A percentile compares a stretch with the other conserved stretches of the same genome.
Conservation (phyloP, 2,888 invertebrate genomes). For the Tineola bisselliella region DNA sequence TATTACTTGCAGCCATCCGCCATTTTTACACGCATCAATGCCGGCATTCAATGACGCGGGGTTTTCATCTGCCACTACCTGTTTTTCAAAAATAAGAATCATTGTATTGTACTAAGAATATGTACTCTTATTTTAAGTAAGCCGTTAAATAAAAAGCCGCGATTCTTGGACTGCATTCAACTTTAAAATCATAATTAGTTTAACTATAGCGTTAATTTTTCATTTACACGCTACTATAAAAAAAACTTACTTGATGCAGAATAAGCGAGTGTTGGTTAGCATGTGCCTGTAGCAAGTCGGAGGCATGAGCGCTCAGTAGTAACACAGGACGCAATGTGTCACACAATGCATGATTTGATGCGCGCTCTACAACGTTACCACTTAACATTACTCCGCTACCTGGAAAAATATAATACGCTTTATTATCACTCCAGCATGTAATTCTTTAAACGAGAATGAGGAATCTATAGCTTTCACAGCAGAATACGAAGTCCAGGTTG, state of each 20-base stretch:
- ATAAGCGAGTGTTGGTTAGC: neutral
- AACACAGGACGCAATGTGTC: constrained; percentile 76
- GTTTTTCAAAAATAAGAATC: neutral
- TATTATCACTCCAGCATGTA: too few species aligned
- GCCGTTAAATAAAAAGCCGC: too few species aligned
- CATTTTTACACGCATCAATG: constrained; percentile 29
- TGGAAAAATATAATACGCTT: too few species aligned
- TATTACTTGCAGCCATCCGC: constrained; percentile 43
- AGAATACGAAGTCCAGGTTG: too few species aligned
- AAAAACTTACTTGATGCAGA: neutral
- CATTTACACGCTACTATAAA: too few species aligned
- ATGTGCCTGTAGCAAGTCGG: constrained; percentile 79
- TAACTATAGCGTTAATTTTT: too few species aligned
- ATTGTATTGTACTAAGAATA: too few species aligned
- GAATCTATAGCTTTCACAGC: too few species aligned
- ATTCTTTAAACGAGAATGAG: too few species aligned
- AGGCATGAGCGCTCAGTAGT: constrained; percentile 86
- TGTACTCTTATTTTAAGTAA: too few species aligned
- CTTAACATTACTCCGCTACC: constrained; percentile 27
- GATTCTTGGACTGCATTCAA: too few species aligned
- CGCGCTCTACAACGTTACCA: constrained; percentile 17
- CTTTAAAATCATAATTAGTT: too few species aligned
- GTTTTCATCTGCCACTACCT: constrained; percentile 35
- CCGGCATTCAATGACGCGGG: neutral
- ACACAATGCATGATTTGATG: constrained; percentile 17